Evolutionary conservation across 2,888 invertebrate species (phyloP).

Genomic region (Cantharis rufa): DNA sequence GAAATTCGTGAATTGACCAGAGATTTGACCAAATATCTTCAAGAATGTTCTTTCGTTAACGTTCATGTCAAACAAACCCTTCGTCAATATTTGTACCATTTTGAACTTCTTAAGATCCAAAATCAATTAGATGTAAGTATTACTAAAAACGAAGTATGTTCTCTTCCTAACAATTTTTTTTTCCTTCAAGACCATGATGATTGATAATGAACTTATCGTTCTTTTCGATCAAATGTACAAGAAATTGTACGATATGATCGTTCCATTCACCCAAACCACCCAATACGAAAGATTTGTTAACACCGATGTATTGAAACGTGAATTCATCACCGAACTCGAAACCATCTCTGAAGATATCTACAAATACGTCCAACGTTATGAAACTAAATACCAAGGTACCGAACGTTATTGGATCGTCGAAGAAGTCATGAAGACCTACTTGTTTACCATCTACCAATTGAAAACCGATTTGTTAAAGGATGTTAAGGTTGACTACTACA

Average conservation of each 20-base stretch:
- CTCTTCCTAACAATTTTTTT: background rate
- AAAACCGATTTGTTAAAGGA: background rate
- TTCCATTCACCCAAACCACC: background rate
- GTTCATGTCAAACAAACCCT: background rate
- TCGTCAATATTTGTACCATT: background rate
- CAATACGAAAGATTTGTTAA: background rate
- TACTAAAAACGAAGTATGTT: background rate
- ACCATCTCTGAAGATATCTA: background rate
- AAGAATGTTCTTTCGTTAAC: background rate
- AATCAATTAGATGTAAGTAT: background rate
- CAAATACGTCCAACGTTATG: background rate
- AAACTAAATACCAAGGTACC: background rate
- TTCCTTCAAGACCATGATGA: background rate
- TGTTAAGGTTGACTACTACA: background rate
- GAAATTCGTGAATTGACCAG: constrained; percentile 1
- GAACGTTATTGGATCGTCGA: background rate
- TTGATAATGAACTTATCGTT: background rate
- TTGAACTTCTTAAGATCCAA: background rate
- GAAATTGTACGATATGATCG: background rate
- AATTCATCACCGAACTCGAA: background rate
- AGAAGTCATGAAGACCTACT: background rate
- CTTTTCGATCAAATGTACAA: background rate
- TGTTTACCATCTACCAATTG: background rate
- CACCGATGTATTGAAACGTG: background rate
- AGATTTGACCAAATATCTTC: background rate